Evolutionary conservation across 2,113 vertebrate species (phyloP).

Genomic region (Zingel zingel): DNA sequence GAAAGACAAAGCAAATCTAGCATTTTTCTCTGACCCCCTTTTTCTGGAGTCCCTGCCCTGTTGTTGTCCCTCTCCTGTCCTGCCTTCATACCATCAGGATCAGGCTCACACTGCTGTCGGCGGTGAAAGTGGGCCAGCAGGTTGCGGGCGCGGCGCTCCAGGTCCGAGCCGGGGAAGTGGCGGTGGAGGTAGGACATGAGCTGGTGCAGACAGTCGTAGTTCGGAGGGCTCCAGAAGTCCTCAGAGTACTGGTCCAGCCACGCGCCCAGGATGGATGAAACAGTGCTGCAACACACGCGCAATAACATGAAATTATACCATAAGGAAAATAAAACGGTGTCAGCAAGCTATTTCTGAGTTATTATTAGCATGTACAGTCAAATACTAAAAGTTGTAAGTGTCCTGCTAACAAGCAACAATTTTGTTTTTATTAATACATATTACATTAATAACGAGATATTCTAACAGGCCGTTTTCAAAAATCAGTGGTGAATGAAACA

Average conservation of each 20-base stretch:
- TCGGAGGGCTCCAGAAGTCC: constrained; percentile 94
- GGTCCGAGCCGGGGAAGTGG: constrained; percentile 93
- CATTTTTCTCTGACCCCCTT: neutral
- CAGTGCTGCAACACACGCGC: constrained; percentile 83
- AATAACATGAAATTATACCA: neutral
- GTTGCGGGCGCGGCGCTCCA: constrained; percentile 93
- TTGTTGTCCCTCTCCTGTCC: constrained; percentile 39
- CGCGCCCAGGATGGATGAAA: constrained; percentile 97
- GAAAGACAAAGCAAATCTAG: neutral
- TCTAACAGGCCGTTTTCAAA: too few relatives aligned
- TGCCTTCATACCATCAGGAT: constrained; percentile 86
- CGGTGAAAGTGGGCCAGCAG: constrained; percentile 94
- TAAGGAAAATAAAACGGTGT: neutral
- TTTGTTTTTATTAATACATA: too few relatives aligned
- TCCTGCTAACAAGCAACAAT: too few relatives aligned
- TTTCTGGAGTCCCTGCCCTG: constrained; percentile 20
- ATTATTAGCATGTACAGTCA: too few relatives aligned
- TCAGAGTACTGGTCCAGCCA: constrained; percentile 99
- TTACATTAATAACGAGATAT: too few relatives aligned
- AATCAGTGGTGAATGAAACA: too few relatives aligned
- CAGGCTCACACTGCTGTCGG: constrained; percentile 86
- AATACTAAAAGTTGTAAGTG: too few relatives aligned
- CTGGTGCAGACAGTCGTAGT: constrained; percentile 91
- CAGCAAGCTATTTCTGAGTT: too few relatives aligned
- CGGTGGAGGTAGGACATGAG: constrained; percentile 92